Percentiles rank a stretch among this genome's conserved stretches.
phyloP scores from a whole-genome alignment of 1,140 invertebrate species.

The Drosophila erecta region DNA sequence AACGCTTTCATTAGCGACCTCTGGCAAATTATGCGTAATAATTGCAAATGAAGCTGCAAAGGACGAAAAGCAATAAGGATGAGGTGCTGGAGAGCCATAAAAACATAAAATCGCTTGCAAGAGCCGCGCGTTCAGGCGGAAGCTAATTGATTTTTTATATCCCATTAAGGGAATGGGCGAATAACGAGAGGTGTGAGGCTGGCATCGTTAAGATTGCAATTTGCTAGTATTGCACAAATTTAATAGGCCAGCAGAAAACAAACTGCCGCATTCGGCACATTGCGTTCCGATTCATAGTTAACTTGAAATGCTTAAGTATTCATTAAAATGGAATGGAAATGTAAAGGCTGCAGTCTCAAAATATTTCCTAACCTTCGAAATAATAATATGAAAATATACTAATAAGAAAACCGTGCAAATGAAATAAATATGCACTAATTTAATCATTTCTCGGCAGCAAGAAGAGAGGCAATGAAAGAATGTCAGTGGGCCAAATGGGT shows the following conservation, averaged over 20 bases:
- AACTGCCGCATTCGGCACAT: not conserved
- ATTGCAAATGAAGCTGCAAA: conserved; percentile 59
- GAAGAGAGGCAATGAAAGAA: not conserved
- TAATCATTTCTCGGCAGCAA: not conserved
- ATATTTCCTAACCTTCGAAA: too few species aligned
- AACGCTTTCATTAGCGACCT: conserved; percentile 60
- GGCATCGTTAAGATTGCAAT: conserved; percentile 38
- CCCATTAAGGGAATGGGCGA: conserved; percentile 24
- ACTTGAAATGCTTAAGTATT: not conserved
- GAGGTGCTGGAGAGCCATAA: conserved; percentile 24
- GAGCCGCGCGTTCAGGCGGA: conserved; percentile 27
- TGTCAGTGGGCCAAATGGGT: not conserved
- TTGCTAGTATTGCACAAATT: conserved; percentile 28
- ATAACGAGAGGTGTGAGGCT: not conserved
- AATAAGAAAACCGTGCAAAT: too few species aligned
- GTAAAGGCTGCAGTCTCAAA: too few species aligned
- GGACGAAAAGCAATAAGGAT: conserved; percentile 2
- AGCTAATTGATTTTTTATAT: conserved; percentile 56
- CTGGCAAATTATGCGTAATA: conserved; percentile 72
- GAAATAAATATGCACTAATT: conserved; percentile 1
- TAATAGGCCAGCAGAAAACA: conserved; percentile 4
- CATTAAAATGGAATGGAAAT: not conserved
- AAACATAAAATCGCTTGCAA: conserved; percentile 32
- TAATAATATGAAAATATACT: too few species aligned
- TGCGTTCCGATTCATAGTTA: not conserved